Conservation (phyloP, 64 coral and sea anemone species). For the Porites australiensis region DNA sequence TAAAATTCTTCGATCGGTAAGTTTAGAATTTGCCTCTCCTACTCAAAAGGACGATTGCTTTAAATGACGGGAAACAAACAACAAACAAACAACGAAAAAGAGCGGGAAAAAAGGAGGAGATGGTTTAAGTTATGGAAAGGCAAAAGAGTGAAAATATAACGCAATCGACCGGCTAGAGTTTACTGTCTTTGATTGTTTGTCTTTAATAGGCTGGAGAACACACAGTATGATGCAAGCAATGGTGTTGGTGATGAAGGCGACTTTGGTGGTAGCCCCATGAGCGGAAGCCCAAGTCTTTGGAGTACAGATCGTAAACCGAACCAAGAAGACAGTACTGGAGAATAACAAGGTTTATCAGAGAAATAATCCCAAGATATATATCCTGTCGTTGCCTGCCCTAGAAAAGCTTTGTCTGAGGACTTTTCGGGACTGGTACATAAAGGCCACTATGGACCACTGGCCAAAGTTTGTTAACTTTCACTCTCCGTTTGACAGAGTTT, state of each 20-base stretch:
- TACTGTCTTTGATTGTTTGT: constrained; percentile 41
- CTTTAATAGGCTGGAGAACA: constrained; percentile 93
- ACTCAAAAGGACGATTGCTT: too few species aligned
- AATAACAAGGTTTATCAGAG: constrained; percentile 26
- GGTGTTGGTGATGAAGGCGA: constrained; percentile 88
- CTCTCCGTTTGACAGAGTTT: constrained; percentile 32
- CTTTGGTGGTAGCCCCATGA: constrained; percentile 93
- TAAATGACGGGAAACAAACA: too few species aligned
- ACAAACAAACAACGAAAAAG: too few species aligned
- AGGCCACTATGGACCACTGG: background rate
- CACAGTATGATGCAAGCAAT: constrained; percentile 90
- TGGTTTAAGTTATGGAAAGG: too few species aligned
- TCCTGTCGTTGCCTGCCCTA: background rate
- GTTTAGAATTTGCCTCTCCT: too few species aligned
- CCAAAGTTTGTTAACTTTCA: constrained; percentile 10
- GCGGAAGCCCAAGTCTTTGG: constrained; percentile 79
- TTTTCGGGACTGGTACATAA: constrained; percentile 18
- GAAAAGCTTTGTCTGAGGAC: constrained; percentile 26
- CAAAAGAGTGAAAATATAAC: too few species aligned
- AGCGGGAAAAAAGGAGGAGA: too few species aligned
- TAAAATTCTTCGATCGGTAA: too few species aligned
- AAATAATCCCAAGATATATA: background rate
- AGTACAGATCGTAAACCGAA: constrained; percentile 76
- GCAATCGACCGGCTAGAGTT: background rate
- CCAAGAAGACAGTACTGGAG: constrained; percentile 79